Percentiles rank a stretch among this genome's conserved stretches.
These are phyloP conservation scores for Conus ventricosus DNA, from an alignment of 1,140 invertebrate genomes.

Conservation along the genomic window DNA sequence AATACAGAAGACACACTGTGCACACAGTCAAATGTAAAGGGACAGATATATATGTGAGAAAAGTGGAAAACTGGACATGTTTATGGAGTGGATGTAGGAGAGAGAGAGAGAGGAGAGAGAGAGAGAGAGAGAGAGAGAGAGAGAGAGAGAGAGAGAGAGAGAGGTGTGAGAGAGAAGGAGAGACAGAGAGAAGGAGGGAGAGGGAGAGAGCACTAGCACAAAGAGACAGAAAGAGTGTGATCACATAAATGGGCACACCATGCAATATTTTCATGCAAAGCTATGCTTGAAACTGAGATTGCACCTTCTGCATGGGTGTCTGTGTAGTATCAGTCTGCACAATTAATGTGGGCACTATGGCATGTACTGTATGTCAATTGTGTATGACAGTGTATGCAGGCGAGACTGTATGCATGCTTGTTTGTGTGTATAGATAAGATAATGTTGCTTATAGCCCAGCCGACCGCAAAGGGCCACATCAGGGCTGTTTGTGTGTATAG, in stretches of 20 bases:
- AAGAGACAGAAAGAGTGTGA: too few relatives aligned
- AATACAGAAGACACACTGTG: too few relatives aligned
- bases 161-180: not conserved
- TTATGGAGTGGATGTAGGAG: not conserved
- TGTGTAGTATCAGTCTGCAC: not conserved
- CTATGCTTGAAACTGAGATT: too few relatives aligned
- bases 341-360: not conserved
- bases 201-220: not conserved
- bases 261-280: too few relatives aligned
- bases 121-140: not conserved
- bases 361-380: not conserved
- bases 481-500: too few relatives aligned
- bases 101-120: not conserved
- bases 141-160: not conserved
- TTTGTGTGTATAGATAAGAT: too few relatives aligned
- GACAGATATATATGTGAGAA: constrained; percentile 5
- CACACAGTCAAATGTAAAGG: too few relatives aligned
- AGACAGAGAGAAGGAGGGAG: not conserved
- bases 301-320: not conserved
- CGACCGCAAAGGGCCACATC: too few relatives aligned
- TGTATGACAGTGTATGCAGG: not conserved
- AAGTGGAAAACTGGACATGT: not conserved
- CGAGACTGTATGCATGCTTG: too few relatives aligned
- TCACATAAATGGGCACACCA: too few relatives aligned
- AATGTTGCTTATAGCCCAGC: too few relatives aligned